Evolutionary conservation across 2,888 invertebrate genomes (phyloP), one percentile per base, ranked within the genome.

Genomic region (Thecophora atra): DNA sequence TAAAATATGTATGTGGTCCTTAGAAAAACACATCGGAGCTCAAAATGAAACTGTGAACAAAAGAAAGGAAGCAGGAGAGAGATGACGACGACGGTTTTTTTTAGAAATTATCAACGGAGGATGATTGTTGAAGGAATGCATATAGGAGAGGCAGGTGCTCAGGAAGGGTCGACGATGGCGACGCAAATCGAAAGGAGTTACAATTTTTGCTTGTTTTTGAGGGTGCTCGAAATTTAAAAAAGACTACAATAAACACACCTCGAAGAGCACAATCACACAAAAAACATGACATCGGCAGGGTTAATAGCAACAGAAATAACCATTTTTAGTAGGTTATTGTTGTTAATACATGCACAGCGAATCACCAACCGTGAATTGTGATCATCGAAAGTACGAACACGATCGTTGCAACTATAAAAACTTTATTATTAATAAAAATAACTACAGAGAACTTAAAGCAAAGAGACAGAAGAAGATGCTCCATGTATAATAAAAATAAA

Each of bases 241-340:
- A n/a, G n/a, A n/a, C n/a, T n/a, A n/a, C n/a, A n/a, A n/a, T n/a
- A n/a, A n/a, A n/a, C n/a, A n/a, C n/a, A n/a, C n/a, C n/a, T n/a
- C n/a, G n/a, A n/a, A n/a, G n/a, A n/a, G n/a, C n/a, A 26, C 26
- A 62, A 24, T 47, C 28, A 60, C 19, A 26, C 60, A 51, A 63
- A 8, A 63, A 63, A n/a, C 17, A 7, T n/a, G 62, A 62, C 76
- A 80, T 72, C 81, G 78, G 75, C 78, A 79, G 52, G n/a, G n/a
- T n/a, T 42, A 70, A 66, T 60, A 80, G 76, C 75, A 76, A 69
- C 66, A 72, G 76, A 24, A n/a, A 64, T n/a, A 44, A 64, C 11
- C 26, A 58, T 15, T 24, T 4, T 5, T 13, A 24, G 74, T 72
- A 56, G 72, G 66, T 75, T 71, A 28, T 11, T 54, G 21, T 54